phyloP scores from a whole-genome alignment of 2,888 invertebrate genomes.

The Metopia argyrocephala region DNA sequence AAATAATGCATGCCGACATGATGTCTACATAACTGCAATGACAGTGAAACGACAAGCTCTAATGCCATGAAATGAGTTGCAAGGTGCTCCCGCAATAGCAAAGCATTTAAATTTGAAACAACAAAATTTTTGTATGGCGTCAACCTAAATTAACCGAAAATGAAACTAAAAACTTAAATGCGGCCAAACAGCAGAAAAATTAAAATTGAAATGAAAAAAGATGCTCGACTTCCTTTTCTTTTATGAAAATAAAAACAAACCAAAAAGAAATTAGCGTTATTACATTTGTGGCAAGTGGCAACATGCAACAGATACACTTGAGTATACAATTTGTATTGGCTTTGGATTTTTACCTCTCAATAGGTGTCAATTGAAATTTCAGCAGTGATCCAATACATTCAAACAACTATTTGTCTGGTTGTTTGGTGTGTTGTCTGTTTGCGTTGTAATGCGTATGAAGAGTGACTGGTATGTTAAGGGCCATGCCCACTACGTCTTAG shows the following conservation, averaged over 20 bases:
- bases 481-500: slow-evolving; percentile 71
- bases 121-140: slow-evolving; percentile 52
- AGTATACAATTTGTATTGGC: neutral
- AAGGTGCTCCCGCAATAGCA: slow-evolving; percentile 44
- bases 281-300: neutral
- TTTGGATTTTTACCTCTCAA: slow-evolving; percentile 49
- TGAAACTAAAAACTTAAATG: slow-evolving; percentile 43
- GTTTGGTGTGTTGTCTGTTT: neutral
- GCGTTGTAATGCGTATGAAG: neutral
- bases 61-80: slow-evolving; percentile 48
- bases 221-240: slow-evolving; percentile 6
- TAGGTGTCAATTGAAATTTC: slow-evolving; percentile 46
- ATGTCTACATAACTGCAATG: slow-evolving; percentile 75
- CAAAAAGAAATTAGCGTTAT: slow-evolving; percentile 19
- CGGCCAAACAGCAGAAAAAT: slow-evolving; percentile 27
- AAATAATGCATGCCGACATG: slow-evolving; percentile 75
- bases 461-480: slow-evolving; percentile 61
- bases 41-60: slow-evolving; percentile 62
- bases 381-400: neutral
- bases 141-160: slow-evolving; percentile 59
- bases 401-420: neutral
- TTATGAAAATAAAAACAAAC: neutral
- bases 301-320: neutral
- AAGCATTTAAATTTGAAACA: neutral
- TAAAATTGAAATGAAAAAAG: neutral